Percentiles rank a stretch among this genome's conserved stretches.
Evolutionary conservation across 2,113 vertebrate genomes (phyloP).

Genomic region (Caretta caretta): DNA sequence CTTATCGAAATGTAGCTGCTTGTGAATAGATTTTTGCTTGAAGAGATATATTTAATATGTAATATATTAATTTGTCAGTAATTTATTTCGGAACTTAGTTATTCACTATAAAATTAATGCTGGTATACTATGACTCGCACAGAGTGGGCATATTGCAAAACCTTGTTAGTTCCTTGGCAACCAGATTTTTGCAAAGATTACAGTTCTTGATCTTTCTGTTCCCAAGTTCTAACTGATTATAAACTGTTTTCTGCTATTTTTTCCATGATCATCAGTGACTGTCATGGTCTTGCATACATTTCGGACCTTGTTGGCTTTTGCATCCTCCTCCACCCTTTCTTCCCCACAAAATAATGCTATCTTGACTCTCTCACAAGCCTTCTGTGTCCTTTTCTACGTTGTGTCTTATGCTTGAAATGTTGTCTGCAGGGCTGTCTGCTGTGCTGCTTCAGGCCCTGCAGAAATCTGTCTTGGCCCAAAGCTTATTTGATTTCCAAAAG

Average conservation of each 20-base stretch:
- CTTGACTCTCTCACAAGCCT: background rate
- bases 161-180: background rate
- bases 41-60: background rate
- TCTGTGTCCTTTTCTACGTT: background rate
- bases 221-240: background rate
- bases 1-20: background rate
- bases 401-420: background rate
- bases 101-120: background rate
- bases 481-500: background rate
- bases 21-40: background rate
- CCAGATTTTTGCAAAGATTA: background rate
- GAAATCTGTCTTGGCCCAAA: background rate
- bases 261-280: background rate
- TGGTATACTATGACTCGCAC: background rate
- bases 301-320: background rate
- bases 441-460: background rate
- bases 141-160: background rate
- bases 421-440: background rate
- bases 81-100: background rate
- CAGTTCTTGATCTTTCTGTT: background rate
- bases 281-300: background rate
- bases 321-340: background rate
- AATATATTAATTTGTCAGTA: background rate
- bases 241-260: background rate
- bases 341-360: background rate